Evolutionary conservation across 2,113 vertebrate genomes (phyloP).

Genomic region (Malurus cyaneus): DNA sequence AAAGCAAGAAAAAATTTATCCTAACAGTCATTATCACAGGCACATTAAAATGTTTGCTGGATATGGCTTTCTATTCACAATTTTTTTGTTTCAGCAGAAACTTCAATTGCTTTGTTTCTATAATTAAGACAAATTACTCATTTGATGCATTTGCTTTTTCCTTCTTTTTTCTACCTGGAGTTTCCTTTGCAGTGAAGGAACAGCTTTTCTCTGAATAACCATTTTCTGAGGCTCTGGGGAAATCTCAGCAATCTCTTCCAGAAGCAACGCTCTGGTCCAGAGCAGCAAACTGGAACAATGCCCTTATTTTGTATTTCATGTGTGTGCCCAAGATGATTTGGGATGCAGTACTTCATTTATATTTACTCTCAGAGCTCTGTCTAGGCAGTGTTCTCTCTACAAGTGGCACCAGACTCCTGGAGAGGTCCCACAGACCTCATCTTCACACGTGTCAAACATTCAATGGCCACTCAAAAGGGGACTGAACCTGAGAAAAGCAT

Average conservation of each 20-base stretch:
- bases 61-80: not conserved
- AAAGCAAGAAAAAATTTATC: not conserved
- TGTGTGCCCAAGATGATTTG: not conserved
- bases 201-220: not conserved
- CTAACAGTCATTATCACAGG: not conserved
- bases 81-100: conserved; percentile 13
- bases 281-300: not conserved
- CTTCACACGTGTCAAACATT: not conserved
- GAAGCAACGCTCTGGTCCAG: not conserved
- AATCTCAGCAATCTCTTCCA: not conserved
- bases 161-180: not conserved
- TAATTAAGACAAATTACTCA: not conserved
- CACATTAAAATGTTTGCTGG: not conserved
- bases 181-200: not conserved
- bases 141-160: not conserved
- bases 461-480: not conserved
- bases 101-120: not conserved
- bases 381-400: not conserved
- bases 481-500: not conserved
- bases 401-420: not conserved
- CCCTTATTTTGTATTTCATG: not conserved
- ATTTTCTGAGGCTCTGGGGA: not conserved
- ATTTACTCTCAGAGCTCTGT: not conserved
- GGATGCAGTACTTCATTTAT: not conserved
- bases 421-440: not conserved